Base-by-base conservation (phyloP, 2,888 invertebrate species). In the Hirtodrosophila trivittata region DNA sequence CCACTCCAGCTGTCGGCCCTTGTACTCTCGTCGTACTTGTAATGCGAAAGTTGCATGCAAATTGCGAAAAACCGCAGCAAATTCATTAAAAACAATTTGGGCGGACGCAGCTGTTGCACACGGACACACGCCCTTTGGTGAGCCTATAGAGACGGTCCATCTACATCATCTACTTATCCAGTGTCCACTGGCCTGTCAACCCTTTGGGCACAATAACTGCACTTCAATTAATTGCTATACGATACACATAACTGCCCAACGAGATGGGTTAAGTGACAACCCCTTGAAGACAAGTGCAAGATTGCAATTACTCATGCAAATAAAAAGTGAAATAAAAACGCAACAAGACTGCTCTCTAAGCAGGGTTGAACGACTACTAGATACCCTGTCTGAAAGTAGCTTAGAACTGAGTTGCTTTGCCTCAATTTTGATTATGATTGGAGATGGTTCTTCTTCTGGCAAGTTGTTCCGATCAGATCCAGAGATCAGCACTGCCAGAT, bases 31-130 rank as follows among this genome's bases (percentile, higher is more conserved):
- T n/a, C n/a, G 18, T 21, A 5, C 18, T 21, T 54, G 64, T 66
- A 85, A 83, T 75, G 65, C 41, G 65, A 73, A 83, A 78, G 65
- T 86, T 86, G 85, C 87, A 82, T 82, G 82, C 87, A 82, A 82
- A 82, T 87, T 87, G 84, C 84, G 49, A 58, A 64, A 87, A 87
- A 87, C 82, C 87, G 81, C 82, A 82, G 87, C 86, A 84, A 87
- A 83, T 82, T 82, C 82, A 82, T 82, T 82, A 80, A 86, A 82
- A 82, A 80, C 82, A 82, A 82, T 82, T 82, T 80, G 81, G 80
- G 75, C 54, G 55, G 58, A 75, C 55, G 75, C 75, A 77, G 75
- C 70, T 75, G 74, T 76, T 76, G 77, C 77, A 8, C 30, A 30
- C 18, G 47, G 42, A 55, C 47, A 41, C 75, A 75, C 55, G 50